Evolutionary conservation across 2,888 invertebrate genomes (phyloP).

Genomic region (Drosophila pseudotakahashii): DNA sequence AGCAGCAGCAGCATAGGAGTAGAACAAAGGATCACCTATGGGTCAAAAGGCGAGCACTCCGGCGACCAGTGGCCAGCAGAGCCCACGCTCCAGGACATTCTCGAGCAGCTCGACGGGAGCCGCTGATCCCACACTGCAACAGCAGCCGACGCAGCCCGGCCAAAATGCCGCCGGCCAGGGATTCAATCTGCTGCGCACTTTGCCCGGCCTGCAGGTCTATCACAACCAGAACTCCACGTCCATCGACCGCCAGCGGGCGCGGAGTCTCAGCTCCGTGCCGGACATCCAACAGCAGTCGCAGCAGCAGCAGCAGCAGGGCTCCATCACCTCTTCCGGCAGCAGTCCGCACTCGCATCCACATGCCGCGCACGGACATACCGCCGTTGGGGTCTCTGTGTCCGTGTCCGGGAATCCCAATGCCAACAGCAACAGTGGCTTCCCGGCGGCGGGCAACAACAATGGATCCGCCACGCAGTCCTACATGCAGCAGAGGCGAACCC

Average conservation of each 20-base stretch:
- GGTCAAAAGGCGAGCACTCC: conserved; percentile 94
- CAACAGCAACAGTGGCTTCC: conserved; percentile 64
- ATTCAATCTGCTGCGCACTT: conserved; percentile 89
- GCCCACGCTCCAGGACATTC: conserved; percentile 90
- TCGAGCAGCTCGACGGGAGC: conserved; percentile 88
- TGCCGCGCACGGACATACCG: conserved; percentile 36
- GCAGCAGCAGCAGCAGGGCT: conserved; percentile 68
- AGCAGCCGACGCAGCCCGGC: conserved; percentile 28
- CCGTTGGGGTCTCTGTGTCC: conserved; percentile 63
- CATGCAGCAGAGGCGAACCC: conserved; percentile 70
- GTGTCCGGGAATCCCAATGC: conserved; percentile 61
- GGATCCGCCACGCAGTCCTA: conserved; percentile 70
- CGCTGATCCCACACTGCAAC: conserved; percentile 51
- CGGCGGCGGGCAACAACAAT: conserved; percentile 66
- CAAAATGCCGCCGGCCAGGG: conserved; percentile 83
- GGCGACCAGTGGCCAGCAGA: conserved; percentile 87
- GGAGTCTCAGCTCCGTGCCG: conserved; percentile 93
- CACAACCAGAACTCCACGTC: conserved; percentile 83
- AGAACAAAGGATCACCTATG: conserved; percentile 85
- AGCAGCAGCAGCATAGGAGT: conserved; percentile 2
- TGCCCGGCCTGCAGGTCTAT: conserved; percentile 89
- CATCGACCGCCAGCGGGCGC: conserved; percentile 92
- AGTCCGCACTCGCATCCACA: conserved; percentile 62
- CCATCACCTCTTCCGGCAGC: conserved; percentile 49
- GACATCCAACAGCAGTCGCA: conserved; percentile 86